Percentiles rank a stretch among this genome's conserved stretches.
phyloP scores from a whole-genome alignment of 1,140 invertebrate species.

The Microvelia longipes region DNA sequence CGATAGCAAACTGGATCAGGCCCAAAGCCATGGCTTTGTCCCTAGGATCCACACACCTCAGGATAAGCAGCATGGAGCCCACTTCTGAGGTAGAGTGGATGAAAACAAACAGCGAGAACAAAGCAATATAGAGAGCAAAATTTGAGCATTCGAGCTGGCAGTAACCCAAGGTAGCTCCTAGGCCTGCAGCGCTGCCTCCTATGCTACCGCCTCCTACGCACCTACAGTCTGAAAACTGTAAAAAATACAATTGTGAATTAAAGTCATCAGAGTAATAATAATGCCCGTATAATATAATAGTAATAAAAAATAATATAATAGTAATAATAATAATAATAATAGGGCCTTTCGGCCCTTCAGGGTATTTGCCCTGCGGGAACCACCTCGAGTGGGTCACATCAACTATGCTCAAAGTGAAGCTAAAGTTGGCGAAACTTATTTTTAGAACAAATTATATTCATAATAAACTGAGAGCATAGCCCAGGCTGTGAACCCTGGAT shows the following conservation, averaged over 20 bases:
- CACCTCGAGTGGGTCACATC: too few relatives aligned
- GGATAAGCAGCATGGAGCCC: conserved; percentile 73
- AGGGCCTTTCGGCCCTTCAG: too few relatives aligned
- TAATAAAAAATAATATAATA: too few relatives aligned
- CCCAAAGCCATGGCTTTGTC: conserved; percentile 90
- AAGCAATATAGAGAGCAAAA: conserved; percentile 65
- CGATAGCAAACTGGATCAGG: conserved; percentile 82
- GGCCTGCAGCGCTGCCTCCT: conserved; percentile 22
- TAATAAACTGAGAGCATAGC: too few relatives aligned
- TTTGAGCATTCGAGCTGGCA: conserved; percentile 62
- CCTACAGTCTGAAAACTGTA: conserved; percentile 56
- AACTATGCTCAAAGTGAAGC: too few relatives aligned
- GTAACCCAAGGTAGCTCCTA: conserved; percentile 46
- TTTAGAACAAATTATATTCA: too few relatives aligned
- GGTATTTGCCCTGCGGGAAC: too few relatives aligned
- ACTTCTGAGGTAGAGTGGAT: conserved; percentile 85
- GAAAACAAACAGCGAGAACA: conserved; percentile 78
- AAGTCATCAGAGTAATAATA: background rate
- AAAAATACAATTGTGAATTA: conserved; percentile 2
- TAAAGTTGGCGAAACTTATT: too few relatives aligned
- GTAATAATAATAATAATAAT: too few relatives aligned
- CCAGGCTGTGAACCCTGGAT: too few relatives aligned
- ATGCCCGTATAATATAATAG: too few relatives aligned
- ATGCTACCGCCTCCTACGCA: conserved; percentile 41
- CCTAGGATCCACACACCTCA: conserved; percentile 76